These are phyloP conservation scores for Batillaria attramentaria DNA, from an alignment of 1,140 invertebrate genomes.

Conservation along the genomic window DNA sequence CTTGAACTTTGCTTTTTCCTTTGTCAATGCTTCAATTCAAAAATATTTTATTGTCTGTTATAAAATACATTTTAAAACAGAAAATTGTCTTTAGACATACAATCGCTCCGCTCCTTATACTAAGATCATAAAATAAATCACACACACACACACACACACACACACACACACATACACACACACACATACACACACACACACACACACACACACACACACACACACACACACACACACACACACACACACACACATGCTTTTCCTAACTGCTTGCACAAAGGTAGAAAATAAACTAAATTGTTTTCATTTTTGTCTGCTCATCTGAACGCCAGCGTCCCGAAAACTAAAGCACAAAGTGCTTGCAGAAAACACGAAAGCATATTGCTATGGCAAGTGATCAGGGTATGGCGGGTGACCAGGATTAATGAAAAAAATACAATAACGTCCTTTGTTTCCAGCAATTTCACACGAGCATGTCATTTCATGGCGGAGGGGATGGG, in stretches of 20 bases:
- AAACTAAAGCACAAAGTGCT: not conserved
- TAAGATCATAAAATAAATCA: not conserved
- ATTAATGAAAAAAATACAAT: not conserved
- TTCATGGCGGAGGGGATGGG: too few relatives aligned
- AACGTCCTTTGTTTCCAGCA: too few relatives aligned
- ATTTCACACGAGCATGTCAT: too few relatives aligned
- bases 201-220: not conserved
- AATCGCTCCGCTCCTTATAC: not conserved
- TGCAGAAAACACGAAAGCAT: not conserved
- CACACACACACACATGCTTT: not conserved
- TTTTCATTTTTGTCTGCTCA: not conserved
- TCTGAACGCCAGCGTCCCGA: not conserved
- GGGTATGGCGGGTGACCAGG: not conserved
- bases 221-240: not conserved
- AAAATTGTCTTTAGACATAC: too few relatives aligned
- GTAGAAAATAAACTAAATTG: not conserved
- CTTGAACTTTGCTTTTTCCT: not conserved
- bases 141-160: not conserved
- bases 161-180: constrained; percentile 8
- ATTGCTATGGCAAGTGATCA: not conserved
- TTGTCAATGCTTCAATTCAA: not conserved
- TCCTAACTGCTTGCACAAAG: not conserved
- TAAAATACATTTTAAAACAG: not conserved
- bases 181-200: constrained; percentile 12
- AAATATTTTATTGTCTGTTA: not conserved